Evolutionary conservation across 2,888 invertebrate species (phyloP).

Genomic region (Blera fallax): DNA sequence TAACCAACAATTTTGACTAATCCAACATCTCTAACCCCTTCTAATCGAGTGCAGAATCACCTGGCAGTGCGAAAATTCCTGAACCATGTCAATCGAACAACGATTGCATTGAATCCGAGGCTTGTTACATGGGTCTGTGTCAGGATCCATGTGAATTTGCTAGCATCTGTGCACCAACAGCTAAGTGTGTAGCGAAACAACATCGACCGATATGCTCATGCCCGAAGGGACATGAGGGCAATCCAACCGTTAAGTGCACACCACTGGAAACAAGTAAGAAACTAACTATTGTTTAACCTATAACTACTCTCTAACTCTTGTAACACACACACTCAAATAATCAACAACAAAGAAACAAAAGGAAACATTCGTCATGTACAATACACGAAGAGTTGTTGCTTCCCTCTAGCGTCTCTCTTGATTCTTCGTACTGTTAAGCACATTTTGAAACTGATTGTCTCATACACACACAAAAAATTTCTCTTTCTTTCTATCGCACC

Average conservation of each 20-base stretch:
- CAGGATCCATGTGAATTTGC: constrained; percentile 92
- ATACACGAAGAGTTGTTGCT: constrained; percentile 50
- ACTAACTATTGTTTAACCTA: constrained; percentile 54
- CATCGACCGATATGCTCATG: constrained; percentile 92
- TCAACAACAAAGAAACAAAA: neutral
- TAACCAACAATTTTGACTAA: constrained; percentile 60
- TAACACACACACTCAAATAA: constrained; percentile 17
- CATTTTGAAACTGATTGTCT: constrained; percentile 43
- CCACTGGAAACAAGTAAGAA: constrained; percentile 89
- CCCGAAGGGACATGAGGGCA: constrained; percentile 90
- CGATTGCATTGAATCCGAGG: constrained; percentile 91
- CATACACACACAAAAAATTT: constrained; percentile 47
- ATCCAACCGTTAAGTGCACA: constrained; percentile 91
- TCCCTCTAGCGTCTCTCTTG: neutral
- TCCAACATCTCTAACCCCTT: constrained; percentile 51
- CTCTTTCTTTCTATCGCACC: constrained; percentile 58
- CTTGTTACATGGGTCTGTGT: constrained; percentile 91
- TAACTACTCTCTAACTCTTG: constrained; percentile 23
- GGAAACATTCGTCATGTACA: constrained; percentile 21
- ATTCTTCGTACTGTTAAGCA: constrained; percentile 9
- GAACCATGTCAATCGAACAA: constrained; percentile 92
- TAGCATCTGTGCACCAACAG: constrained; percentile 88
- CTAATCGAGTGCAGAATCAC: constrained; percentile 83
- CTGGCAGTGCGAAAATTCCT: constrained; percentile 87
- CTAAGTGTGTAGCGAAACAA: constrained; percentile 90